These are phyloP conservation scores for Hippocampus kuda DNA, from an alignment of 2,797 vertebrate species.

Conservation along the genomic window DNA sequence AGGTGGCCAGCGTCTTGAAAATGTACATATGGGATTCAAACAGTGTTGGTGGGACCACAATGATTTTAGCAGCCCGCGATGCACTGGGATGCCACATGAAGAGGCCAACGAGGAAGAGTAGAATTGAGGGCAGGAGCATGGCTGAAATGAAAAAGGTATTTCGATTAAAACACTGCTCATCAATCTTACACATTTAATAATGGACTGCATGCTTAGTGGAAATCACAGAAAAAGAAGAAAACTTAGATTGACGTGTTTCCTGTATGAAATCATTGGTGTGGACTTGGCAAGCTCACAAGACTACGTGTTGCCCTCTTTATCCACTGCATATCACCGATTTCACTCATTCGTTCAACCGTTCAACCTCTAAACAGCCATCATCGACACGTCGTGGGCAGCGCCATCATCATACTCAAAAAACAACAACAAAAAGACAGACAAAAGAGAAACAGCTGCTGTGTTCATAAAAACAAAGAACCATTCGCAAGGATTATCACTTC, in stretches of 20 bases:
- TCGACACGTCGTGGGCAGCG: slow-evolving; percentile 47
- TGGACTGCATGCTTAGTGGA: neutral
- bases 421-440: slow-evolving; percentile 17
- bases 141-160: slow-evolving; percentile 60
- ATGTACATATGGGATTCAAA: slow-evolving; percentile 99
- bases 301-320: neutral
- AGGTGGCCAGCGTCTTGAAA: slow-evolving; percentile 91
- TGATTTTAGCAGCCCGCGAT: slow-evolving; percentile 83
- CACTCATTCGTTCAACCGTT: neutral
- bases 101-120: slow-evolving; percentile 69
- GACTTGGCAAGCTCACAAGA: neutral
- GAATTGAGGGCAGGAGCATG: slow-evolving; percentile 77
- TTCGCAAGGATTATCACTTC: slow-evolving; percentile 29
- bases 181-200: neutral
- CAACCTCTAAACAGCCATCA: slow-evolving; percentile 22
- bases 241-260: neutral
- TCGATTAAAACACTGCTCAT: neutral
- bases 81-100: slow-evolving; percentile 61
- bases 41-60: slow-evolving; percentile 97
- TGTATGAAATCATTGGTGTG: neutral
- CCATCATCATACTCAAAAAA: slow-evolving; percentile 44
- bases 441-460: slow-evolving; percentile 29
- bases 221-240: neutral
- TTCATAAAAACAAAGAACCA: slow-evolving; percentile 51
- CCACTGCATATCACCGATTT: slow-evolving; percentile 12